Evolutionary conservation across 2,888 invertebrate genomes (phyloP).

Genomic region (Allophyes oxyacanthae): DNA sequence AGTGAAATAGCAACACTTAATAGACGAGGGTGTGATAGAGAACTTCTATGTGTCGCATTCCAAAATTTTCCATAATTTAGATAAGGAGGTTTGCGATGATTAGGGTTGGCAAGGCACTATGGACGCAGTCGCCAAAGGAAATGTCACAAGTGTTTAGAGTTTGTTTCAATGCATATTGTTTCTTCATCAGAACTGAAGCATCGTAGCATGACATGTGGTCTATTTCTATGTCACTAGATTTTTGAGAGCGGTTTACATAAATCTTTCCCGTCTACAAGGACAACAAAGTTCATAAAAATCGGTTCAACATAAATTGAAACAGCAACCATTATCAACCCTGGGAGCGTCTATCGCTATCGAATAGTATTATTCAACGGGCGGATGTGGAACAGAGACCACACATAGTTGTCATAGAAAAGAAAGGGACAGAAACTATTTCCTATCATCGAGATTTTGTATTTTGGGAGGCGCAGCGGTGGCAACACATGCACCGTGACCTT

Average conservation of each 20-base stretch:
- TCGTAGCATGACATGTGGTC: constrained; percentile 1
- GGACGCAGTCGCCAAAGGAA: constrained; percentile 21
- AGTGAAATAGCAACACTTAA: constrained; percentile 68
- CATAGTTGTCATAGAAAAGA: constrained; percentile 57
- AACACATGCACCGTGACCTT: constrained; percentile 84
- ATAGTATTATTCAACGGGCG: constrained; percentile 72
- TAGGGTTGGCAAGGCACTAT: constrained; percentile 75
- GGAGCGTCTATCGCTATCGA: constrained; percentile 70
- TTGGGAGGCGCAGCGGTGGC: constrained; percentile 77
- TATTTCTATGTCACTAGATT: constrained; percentile 1
- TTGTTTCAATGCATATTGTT: constrained; percentile 13
- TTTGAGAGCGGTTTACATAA: neutral
- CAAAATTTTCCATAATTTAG: constrained; percentile 89
- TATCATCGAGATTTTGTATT: constrained; percentile 82
- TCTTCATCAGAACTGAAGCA: neutral
- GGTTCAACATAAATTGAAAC: neutral
- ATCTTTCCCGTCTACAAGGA: neutral
- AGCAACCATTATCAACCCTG: constrained; percentile 63
- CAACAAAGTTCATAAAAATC: neutral
- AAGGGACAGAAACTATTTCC: constrained; percentile 67
- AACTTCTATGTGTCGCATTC: constrained; percentile 79
- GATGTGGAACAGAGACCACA: constrained; percentile 68
- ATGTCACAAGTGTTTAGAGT: constrained; percentile 36
- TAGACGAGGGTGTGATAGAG: constrained; percentile 71
- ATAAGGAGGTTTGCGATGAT: constrained; percentile 88